Evolutionary conservation across 2,797 vertebrate species (phyloP).

Genomic region (Malacoraja senta): DNA sequence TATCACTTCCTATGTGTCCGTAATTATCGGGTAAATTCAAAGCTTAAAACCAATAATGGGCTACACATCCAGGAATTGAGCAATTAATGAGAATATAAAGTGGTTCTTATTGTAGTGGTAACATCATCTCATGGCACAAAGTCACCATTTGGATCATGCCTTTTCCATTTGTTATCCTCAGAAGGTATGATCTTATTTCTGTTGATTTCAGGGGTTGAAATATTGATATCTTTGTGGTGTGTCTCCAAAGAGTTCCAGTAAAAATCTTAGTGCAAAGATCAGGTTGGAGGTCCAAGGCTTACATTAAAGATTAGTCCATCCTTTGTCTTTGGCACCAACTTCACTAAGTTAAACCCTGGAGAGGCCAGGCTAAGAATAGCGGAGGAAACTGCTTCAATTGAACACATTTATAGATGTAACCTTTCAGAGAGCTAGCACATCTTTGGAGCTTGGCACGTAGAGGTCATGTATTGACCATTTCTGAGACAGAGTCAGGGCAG

Average conservation of each 20-base stretch:
- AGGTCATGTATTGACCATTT: background rate
- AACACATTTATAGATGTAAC: background rate
- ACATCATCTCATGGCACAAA: background rate
- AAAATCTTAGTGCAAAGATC: background rate
- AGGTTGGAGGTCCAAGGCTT: background rate
- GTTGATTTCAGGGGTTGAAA: background rate
- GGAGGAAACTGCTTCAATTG: background rate
- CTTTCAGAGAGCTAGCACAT: background rate
- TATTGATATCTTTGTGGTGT: background rate
- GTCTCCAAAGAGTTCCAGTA: background rate
- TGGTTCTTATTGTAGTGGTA: background rate
- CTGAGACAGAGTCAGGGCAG: background rate
- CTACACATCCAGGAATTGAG: background rate
- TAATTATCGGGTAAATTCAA: background rate
- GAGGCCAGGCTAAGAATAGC: background rate
- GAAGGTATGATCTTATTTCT: background rate
- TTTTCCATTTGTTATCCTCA: background rate
- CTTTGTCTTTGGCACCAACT: background rate
- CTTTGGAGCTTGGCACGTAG: background rate
- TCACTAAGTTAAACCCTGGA: background rate
- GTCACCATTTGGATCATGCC: background rate
- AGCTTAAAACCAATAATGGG: conserved; percentile 14
- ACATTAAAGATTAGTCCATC: background rate
- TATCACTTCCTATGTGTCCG: background rate
- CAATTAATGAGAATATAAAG: background rate